Evolutionary conservation across 2,797 vertebrate genomes (phyloP), one percentile per base, ranked within the genome.

Genomic region (Sebastes vulpes): DNA sequence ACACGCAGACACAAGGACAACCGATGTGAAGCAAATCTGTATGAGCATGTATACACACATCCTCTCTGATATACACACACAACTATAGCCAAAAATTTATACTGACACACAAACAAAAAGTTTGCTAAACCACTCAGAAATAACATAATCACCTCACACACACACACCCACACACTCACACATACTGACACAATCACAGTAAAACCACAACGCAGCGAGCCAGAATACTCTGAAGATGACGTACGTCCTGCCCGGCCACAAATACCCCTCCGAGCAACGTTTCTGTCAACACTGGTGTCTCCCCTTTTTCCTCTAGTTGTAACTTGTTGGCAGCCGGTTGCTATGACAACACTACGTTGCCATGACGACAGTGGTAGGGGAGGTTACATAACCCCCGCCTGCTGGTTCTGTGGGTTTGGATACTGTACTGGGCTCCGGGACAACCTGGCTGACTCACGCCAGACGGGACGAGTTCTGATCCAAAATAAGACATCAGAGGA

Each of bases 371-470:
- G 64, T 6, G 50, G 72, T 12, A 4, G 42, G 42, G 42, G 25
- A 12, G 20, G 65, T 95, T 90, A 87, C 87, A 82, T 91, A 93
- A 93, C 61, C 28, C n/a, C 67, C 77, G 61, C 81, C 56, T 11
- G 56, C 59, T 14, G 54, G 50, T 56, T n/a, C 53, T 75, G 86
- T 6, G 64, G 72, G 59, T 85, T 70, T 85, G 79, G 87, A 81
- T 81, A 65, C 68, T 59, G 83, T 71, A 69, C 78, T 67, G 63
- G 70, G 77, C 86, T 86, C 70, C 65, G 75, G 42, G 66, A 80
- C 72, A 81, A 75, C 48, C 21, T 9, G 72, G 64, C 42, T 6
- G 56, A 71, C 23, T 81, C 63, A 20, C 18, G 10, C 58, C 73
- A 78, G 70, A 76, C 2, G 7, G 38, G 48, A 54, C 1, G 28